Percentiles rank a stretch among this genome's conserved stretches.
phyloP scores from a whole-genome alignment of 2,888 invertebrate species.

The Cephalotes varians region DNA sequence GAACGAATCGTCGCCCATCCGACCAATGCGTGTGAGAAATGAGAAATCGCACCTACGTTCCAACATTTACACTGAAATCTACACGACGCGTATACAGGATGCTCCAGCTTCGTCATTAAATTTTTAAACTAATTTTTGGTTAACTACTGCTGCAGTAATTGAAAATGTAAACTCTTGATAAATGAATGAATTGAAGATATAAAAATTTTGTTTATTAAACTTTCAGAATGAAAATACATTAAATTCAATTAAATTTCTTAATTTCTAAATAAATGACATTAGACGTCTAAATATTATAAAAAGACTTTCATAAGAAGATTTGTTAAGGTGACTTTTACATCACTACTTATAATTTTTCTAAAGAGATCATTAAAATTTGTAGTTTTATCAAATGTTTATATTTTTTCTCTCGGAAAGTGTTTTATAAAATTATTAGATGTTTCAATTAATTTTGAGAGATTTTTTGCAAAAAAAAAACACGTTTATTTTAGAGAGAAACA shows the following conservation, averaged over 20 bases:
- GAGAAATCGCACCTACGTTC: conserved; percentile 71
- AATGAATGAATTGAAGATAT: no score
- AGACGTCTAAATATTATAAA: background rate
- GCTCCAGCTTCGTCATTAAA: background rate
- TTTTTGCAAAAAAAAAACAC: no score
- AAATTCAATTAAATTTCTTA: background rate
- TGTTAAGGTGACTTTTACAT: background rate
- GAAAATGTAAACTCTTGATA: background rate
- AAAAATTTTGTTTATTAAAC: background rate
- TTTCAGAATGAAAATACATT: background rate
- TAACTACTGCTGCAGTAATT: background rate
- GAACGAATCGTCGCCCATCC: conserved; percentile 53
- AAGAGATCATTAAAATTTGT: background rate
- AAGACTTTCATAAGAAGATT: no score
- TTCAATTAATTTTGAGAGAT: no score
- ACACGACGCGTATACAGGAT: conserved; percentile 32
- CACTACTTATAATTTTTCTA: background rate
- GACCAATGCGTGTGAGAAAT: conserved; percentile 68
- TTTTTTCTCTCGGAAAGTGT: background rate
- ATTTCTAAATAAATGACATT: background rate
- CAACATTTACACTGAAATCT: conserved; percentile 72
- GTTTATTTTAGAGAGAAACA: no score
- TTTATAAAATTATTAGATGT: background rate
- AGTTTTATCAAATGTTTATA: background rate
- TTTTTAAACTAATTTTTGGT: background rate